phyloP scores from a whole-genome alignment of 2,113 vertebrate species.

The Hyperoodon ampullatus region DNA sequence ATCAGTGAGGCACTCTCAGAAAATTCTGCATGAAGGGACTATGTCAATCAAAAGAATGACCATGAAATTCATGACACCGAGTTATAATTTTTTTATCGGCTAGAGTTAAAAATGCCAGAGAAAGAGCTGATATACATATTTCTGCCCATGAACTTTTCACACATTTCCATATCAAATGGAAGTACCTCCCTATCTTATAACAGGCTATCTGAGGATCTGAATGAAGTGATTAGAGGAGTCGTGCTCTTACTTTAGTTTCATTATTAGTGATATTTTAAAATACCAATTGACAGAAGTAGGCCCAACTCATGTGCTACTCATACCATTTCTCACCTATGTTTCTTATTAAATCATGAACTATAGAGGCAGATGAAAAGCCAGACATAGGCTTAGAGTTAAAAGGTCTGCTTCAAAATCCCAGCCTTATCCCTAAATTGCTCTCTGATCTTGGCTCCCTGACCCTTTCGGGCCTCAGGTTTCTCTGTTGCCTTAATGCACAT shows the following conservation, averaged over 20 bases:
- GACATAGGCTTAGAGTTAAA: neutral
- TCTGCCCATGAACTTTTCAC: neutral
- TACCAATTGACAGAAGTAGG: neutral
- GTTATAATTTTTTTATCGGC: neutral
- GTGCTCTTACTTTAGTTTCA: neutral
- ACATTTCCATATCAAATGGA: neutral
- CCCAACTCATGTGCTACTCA: neutral
- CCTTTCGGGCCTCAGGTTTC: neutral
- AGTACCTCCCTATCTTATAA: neutral
- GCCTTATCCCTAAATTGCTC: neutral
- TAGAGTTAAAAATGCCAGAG: neutral
- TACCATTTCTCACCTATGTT: neutral
- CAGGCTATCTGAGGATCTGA: neutral
- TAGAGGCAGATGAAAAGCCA: neutral
- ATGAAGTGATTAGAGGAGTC: neutral
- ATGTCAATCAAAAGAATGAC: neutral
- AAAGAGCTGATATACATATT: neutral
- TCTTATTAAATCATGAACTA: constrained; percentile 34
- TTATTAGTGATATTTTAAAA: constrained; percentile 7
- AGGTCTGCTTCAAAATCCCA: neutral
- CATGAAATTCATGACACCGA: neutral
- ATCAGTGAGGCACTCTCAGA: neutral
- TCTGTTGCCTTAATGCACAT: neutral
- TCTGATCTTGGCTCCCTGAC: neutral
- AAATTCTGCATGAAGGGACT: neutral